A percentile compares a stretch with the other conserved stretches of the same genome.
These are phyloP conservation scores for Phyllostomus hastatus DNA, from an alignment of 2,113 vertebrate species.

Conservation along the genomic window DNA sequence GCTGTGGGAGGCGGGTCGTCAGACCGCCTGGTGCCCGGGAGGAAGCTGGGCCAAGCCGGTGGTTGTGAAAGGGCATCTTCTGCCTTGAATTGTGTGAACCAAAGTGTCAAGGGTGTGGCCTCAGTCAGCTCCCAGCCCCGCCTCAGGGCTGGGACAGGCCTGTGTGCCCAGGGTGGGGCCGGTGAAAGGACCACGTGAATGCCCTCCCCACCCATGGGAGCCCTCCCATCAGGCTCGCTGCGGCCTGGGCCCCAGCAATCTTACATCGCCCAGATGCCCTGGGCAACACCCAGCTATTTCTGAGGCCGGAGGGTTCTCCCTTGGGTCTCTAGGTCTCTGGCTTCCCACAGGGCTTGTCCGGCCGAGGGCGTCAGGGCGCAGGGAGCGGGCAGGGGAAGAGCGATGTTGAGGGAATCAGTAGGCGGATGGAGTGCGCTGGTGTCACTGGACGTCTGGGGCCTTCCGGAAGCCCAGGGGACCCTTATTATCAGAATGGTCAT, in stretches of 20 bases:
- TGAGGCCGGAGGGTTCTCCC: conserved; percentile 20
- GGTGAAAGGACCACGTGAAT: not conserved
- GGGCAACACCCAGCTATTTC: not conserved
- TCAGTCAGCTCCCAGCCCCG: not conserved
- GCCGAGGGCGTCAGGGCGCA: fast-evolving
- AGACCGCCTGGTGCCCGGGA: not conserved
- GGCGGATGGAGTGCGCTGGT: not conserved
- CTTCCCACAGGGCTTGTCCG: not conserved
- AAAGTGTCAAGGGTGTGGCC: not conserved
- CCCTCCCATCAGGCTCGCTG: not conserved
- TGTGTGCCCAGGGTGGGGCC: not conserved
- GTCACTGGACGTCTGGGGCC: not conserved
- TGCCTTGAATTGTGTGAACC: conserved; percentile 7
- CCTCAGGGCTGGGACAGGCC: not conserved
- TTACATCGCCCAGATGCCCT: not conserved
- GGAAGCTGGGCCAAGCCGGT: not conserved
- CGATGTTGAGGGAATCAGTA: not conserved
- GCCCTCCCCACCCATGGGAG: not conserved
- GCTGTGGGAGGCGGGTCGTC: not conserved
- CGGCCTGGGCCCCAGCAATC: not conserved
- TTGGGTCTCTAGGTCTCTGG: not conserved
- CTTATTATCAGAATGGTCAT: not conserved
- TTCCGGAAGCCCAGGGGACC: not conserved
- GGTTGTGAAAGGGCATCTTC: not conserved
- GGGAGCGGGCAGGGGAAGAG: not conserved